Percentiles rank a stretch among this genome's conserved stretches.
Conservation (phyloP, 2,797 vertebrate genomes). For the Pelodytes ibericus region DNA sequence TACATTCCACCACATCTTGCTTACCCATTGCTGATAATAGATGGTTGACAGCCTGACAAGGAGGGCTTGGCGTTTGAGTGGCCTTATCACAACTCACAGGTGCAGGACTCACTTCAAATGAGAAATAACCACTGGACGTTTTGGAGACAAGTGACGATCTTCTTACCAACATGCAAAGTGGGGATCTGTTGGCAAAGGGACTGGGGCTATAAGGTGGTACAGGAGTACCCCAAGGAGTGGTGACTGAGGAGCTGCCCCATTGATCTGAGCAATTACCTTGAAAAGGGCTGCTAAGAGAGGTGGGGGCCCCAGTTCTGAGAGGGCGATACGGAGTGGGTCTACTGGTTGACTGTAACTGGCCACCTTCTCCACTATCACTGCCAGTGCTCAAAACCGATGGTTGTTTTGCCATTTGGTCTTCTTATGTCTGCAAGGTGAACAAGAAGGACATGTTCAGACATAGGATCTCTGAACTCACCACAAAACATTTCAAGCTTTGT, state of each 20-base stretch:
- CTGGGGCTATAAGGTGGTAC: conserved; percentile 72
- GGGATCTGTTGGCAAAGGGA: conserved; percentile 80
- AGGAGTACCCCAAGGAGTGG: conserved; percentile 70
- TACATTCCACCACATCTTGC: conserved; percentile 48
- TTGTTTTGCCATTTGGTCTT: conserved; percentile 78
- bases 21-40: conserved; percentile 79
- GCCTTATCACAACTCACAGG: conserved; percentile 82
- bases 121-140: conserved; percentile 92
- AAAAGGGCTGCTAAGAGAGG: conserved; percentile 64
- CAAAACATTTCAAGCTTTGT: not conserved
- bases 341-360: conserved; percentile 69
- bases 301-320: conserved; percentile 68
- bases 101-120: conserved; percentile 85
- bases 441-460: conserved; percentile 53
- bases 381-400: conserved; percentile 72
- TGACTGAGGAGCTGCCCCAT: conserved; percentile 67
- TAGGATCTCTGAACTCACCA: not conserved
- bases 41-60: conserved; percentile 81
- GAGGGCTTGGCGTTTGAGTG: conserved; percentile 88
- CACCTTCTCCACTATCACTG: conserved; percentile 71
- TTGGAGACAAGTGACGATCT: conserved; percentile 78
- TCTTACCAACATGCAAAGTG: conserved; percentile 78
- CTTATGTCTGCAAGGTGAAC: conserved; percentile 74
- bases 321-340: conserved; percentile 62
- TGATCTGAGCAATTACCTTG: conserved; percentile 67